These are phyloP conservation scores for Rhagophthalmus giganteus DNA, from an alignment of 2,888 invertebrate species.

Conservation along the genomic window DNA sequence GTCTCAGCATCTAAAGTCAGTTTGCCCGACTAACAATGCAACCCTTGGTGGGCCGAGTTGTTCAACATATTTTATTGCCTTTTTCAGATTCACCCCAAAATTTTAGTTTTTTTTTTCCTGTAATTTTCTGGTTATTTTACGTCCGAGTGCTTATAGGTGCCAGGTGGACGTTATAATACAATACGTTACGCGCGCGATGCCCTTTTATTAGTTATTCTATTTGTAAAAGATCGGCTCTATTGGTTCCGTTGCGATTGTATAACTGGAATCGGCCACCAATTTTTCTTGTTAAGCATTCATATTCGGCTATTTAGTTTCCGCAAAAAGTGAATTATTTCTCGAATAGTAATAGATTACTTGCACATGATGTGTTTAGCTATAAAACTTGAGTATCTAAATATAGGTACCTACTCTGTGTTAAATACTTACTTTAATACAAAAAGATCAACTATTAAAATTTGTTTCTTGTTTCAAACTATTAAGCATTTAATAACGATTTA, in stretches of 20 bases:
- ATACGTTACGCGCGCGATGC: constrained; percentile 47
- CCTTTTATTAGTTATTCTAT: constrained; percentile 48
- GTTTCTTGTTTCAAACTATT: too few species aligned
- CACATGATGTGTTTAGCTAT: constrained; percentile 40
- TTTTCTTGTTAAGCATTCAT: constrained; percentile 32
- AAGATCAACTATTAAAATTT: not conserved
- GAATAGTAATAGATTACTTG: constrained; percentile 42
- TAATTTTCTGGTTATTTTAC: constrained; percentile 55
- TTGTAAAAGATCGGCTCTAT: constrained; percentile 42
- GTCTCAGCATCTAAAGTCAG: constrained; percentile 41
- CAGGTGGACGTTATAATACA: constrained; percentile 44
- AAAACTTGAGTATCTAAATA: too few species aligned
- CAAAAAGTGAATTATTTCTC: constrained; percentile 48
- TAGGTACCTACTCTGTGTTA: too few species aligned
- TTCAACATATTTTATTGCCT: constrained; percentile 48
- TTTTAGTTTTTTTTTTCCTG: constrained; percentile 41
- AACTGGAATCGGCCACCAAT: constrained; percentile 42
- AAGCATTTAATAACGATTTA: too few species aligned
- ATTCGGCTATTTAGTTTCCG: constrained; percentile 48
- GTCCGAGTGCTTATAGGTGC: constrained; percentile 43
- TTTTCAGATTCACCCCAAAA: constrained; percentile 46
- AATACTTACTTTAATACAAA: too few species aligned
- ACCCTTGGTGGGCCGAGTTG: constrained; percentile 40
- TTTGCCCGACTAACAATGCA: constrained; percentile 29
- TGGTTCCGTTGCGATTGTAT: constrained; percentile 36